A percentile compares a stretch with the other conserved stretches of the same genome.
Conservation (phyloP, 2,797 vertebrate species). For the Pipistrellus pygmaeus region DNA sequence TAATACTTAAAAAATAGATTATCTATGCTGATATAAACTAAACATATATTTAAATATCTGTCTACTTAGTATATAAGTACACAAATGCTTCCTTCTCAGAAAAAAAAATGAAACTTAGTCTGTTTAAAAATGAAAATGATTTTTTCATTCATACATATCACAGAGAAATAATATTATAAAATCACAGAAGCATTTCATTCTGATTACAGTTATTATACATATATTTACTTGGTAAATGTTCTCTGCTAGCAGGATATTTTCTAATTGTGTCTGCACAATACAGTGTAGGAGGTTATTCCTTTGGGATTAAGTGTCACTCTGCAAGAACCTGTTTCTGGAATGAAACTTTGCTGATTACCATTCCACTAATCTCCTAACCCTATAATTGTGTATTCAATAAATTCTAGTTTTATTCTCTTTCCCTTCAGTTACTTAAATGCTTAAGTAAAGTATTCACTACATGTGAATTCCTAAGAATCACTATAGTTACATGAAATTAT, state of each 20-base stretch:
- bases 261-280: conserved; percentile 35
- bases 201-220: conserved; percentile 49
- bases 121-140: not conserved
- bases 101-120: conserved; percentile 18
- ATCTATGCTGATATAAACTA: not conserved
- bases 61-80: not conserved
- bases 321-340: conserved; percentile 1
- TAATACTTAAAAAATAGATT: not conserved
- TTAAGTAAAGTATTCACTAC: not conserved
- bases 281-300: not conserved
- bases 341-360: not conserved
- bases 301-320: not conserved
- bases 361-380: conserved; percentile 7
- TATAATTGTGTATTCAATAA: conserved; percentile 8
- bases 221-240: conserved; percentile 50
- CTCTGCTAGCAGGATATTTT: conserved; percentile 27
- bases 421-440: conserved; percentile 13
- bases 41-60: not conserved
- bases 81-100: not conserved
- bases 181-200: conserved; percentile 40
- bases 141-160: not conserved
- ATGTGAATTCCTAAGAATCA: not conserved
- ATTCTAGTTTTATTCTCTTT: not conserved
- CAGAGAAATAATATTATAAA: conserved; percentile 10
- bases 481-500: not conserved